These are phyloP conservation scores for Lasioglossum figueresi DNA, from an alignment of 2,888 invertebrate species.

Conservation along the genomic window DNA sequence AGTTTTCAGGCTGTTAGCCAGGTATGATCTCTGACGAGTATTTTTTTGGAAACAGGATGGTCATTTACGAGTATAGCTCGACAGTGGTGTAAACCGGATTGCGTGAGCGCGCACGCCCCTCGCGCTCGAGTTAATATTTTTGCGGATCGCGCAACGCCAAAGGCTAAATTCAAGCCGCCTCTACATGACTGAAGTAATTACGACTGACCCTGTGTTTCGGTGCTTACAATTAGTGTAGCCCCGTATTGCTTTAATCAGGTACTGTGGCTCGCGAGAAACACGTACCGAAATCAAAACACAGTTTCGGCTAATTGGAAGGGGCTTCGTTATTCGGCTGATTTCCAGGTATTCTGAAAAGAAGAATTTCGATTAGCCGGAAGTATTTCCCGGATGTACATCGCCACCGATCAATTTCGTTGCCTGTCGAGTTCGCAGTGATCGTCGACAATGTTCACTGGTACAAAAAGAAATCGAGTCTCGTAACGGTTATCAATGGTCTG, in stretches of 20 bases:
- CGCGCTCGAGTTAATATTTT: constrained; percentile 11
- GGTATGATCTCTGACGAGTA: background rate
- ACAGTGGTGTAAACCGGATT: background rate
- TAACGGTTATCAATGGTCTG: background rate
- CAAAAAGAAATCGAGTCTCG: background rate
- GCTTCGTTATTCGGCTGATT: background rate
- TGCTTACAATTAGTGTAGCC: constrained; percentile 18
- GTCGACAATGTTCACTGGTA: background rate
- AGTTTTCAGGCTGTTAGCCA: background rate
- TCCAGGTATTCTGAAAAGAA: background rate
- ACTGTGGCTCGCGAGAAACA: constrained; percentile 3
- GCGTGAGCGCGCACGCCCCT: background rate
- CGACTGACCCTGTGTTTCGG: background rate
- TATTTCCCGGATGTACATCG: background rate
- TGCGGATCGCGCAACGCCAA: background rate
- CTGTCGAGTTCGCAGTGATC: background rate
- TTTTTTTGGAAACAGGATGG: background rate
- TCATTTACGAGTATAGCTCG: background rate
- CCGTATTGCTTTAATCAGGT: constrained; percentile 25
- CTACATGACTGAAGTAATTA: constrained; percentile 20
- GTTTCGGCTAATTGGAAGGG: constrained; percentile 15
- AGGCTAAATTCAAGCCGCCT: constrained; percentile 5
- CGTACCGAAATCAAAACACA: constrained; percentile 18
- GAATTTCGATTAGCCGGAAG: background rate
- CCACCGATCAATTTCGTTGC: background rate